phyloP scores from a whole-genome alignment of 1,140 invertebrate genomes.

The Rhopalosiphum maidis region DNA sequence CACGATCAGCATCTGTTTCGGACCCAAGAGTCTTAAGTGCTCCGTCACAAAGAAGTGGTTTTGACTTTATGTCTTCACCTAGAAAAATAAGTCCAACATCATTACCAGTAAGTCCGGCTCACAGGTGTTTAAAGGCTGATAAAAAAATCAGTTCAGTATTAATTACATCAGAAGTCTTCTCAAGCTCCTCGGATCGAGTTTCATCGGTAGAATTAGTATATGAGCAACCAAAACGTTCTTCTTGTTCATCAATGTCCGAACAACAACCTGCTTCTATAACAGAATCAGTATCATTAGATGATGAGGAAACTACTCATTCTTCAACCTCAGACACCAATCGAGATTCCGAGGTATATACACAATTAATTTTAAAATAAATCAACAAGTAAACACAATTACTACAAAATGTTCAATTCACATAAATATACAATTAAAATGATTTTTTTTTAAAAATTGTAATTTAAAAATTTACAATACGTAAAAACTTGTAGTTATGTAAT shows the following conservation, averaged over 20 bases:
- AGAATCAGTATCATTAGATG: slow-evolving; percentile 54
- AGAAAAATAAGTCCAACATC: slow-evolving; percentile 32
- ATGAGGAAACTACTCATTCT: slow-evolving; percentile 28
- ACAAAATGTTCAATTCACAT: neutral
- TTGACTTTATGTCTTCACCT: slow-evolving; percentile 23
- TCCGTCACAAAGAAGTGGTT: slow-evolving; percentile 23
- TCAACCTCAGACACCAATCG: slow-evolving; percentile 33
- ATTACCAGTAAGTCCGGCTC: slow-evolving; percentile 37
- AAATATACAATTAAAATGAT: neutral
- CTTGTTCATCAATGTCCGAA: slow-evolving; percentile 46
- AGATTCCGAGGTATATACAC: slow-evolving; percentile 33
- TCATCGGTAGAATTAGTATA: slow-evolving; percentile 42
- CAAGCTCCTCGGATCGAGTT: neutral
- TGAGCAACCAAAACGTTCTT: slow-evolving; percentile 43
- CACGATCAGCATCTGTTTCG: neutral
- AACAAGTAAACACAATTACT: neutral
- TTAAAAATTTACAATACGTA: neutral
- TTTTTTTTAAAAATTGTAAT: neutral
- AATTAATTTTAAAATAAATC: neutral
- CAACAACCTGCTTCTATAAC: slow-evolving; percentile 45
- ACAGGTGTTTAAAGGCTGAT: neutral
- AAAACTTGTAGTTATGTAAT: neutral
- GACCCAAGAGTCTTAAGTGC: slow-evolving; percentile 35
- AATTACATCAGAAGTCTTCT: slow-evolving; percentile 44
- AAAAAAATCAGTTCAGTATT: slow-evolving; percentile 31